Percentiles rank a stretch among this genome's conserved stretches.
phyloP scores from a whole-genome alignment of 2,113 vertebrate species.

The Trematocara nigrifrons region DNA sequence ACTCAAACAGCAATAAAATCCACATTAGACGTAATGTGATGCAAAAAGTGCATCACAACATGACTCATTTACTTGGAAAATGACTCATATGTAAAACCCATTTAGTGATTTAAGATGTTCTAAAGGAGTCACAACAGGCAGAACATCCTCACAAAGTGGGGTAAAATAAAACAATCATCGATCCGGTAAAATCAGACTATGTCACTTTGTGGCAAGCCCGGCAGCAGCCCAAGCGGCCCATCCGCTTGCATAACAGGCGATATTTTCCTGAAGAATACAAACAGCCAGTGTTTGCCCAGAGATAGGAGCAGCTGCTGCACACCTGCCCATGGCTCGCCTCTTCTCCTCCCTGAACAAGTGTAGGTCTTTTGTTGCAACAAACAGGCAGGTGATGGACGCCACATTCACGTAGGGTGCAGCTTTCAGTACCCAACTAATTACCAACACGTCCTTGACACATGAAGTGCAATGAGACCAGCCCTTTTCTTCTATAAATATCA shows the following conservation, averaged over 20 bases:
- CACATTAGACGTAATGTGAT: neutral
- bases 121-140: neutral
- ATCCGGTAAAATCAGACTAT: constrained; percentile 36
- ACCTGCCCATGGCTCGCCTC: constrained; percentile 66
- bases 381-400: constrained; percentile 46
- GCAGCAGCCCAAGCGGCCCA: constrained; percentile 35
- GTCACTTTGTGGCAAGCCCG: constrained; percentile 31
- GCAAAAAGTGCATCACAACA: neutral
- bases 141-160: neutral
- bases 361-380: constrained; percentile 56
- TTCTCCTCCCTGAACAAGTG: constrained; percentile 22
- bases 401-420: neutral
- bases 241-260: constrained; percentile 59
- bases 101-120: neutral
- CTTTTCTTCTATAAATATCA: neutral
- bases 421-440: constrained; percentile 57
- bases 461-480: neutral
- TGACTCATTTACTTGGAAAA: neutral
- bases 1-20: neutral
- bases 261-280: constrained; percentile 73
- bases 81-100: neutral
- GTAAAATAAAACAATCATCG: neutral
- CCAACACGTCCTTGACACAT: constrained; percentile 5
- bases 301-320: constrained; percentile 75
- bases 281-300: constrained; percentile 75